These are phyloP conservation scores for Leucoma salicis DNA, from an alignment of 2,888 invertebrate genomes.

Conservation along the genomic window DNA sequence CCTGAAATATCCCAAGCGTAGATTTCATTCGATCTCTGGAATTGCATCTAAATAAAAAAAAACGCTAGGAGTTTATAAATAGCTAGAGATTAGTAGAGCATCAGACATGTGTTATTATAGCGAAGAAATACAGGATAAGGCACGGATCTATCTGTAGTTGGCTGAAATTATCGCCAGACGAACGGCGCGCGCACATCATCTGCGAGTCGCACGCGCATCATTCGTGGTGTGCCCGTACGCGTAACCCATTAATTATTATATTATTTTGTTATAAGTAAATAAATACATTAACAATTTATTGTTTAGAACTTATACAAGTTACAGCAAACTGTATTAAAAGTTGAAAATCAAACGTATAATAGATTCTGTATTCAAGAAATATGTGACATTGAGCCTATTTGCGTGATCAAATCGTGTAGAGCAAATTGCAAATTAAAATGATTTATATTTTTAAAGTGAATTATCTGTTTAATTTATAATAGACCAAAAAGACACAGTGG, in stretches of 20 bases:
- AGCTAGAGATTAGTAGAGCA: constrained; percentile 67
- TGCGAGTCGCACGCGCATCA: constrained; percentile 22
- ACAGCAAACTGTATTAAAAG: constrained; percentile 7
- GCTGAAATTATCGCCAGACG: constrained; percentile 53
- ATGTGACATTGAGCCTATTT: not conserved
- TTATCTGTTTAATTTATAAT: constrained; percentile 20
- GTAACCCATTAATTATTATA: constrained; percentile 4
- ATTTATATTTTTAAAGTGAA: constrained; percentile 5
- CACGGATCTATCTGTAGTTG: constrained; percentile 34
- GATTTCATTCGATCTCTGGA: constrained; percentile 41
- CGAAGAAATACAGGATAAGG: constrained; percentile 55
- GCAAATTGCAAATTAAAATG: too few relatives aligned
- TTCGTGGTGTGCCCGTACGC: constrained; percentile 28
- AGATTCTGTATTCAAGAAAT: not conserved
- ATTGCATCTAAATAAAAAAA: constrained; percentile 53
- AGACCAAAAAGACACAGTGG: constrained; percentile 7
- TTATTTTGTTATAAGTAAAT: constrained; percentile 31
- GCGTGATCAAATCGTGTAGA: constrained; percentile 5
- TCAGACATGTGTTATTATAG: constrained; percentile 56
- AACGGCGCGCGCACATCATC: constrained; percentile 25
- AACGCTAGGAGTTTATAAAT: constrained; percentile 57
- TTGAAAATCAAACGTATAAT: not conserved
- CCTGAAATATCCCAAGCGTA: constrained; percentile 25
- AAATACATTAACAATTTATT: too few relatives aligned
- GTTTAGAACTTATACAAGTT: constrained; percentile 19